Evolutionary conservation across 2,888 invertebrate species (phyloP).

Genomic region (Tiliacea citrago): DNA sequence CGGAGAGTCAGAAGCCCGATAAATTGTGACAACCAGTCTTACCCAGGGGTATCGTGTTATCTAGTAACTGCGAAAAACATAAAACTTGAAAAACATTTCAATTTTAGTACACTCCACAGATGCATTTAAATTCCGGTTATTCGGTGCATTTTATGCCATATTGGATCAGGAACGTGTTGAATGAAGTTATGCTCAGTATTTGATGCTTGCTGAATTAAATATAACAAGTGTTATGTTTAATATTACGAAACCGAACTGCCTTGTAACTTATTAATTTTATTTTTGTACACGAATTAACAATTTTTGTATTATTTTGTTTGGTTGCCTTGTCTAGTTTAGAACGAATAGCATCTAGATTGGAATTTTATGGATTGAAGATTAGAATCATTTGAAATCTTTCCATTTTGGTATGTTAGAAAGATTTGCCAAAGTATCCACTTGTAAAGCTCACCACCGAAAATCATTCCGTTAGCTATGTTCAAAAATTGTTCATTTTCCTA

Average conservation of each 20-base stretch:
- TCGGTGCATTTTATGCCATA: conserved; percentile 33
- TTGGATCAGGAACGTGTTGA: conserved; percentile 29
- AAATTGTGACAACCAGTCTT: too few species aligned
- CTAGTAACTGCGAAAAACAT: too few species aligned
- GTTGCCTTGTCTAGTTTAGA: background rate
- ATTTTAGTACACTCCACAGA: conserved; percentile 1
- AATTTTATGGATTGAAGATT: background rate
- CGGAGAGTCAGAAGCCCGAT: too few species aligned
- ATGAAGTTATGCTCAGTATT: conserved; percentile 19
- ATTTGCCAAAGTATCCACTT: background rate
- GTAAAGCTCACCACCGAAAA: background rate
- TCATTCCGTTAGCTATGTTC: background rate
- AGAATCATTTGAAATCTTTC: background rate
- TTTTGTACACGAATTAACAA: background rate
- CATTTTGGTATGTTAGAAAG: background rate
- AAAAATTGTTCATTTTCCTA: background rate
- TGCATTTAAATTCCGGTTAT: conserved; percentile 2
- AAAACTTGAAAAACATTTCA: too few species aligned
- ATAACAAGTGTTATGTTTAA: conserved; percentile 24
- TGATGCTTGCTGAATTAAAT: conserved; percentile 24
- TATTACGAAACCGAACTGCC: conserved; percentile 12
- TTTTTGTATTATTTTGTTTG: background rate
- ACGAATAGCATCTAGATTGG: background rate
- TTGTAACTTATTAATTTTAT: background rate
- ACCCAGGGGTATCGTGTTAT: too few species aligned